These are phyloP conservation scores for Hyppa rectilinea DNA, from an alignment of 2,888 invertebrate genomes.

Conservation along the genomic window DNA sequence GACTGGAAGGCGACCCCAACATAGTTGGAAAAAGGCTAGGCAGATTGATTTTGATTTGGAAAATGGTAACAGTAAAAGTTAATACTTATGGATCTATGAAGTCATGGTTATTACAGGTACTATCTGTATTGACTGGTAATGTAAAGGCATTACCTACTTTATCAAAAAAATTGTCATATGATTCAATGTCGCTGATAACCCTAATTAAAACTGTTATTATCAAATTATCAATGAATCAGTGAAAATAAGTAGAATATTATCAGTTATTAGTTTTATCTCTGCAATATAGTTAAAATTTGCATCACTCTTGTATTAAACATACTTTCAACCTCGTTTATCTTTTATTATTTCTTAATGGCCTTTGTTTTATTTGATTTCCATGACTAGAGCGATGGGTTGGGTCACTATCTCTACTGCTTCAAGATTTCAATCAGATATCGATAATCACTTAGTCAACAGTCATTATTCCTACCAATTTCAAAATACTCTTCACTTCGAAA, in stretches of 20 bases:
- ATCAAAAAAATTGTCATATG: constrained; percentile 17
- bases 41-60: too few species aligned
- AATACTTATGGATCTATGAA: neutral
- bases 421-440: constrained; percentile 45
- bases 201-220: constrained; percentile 23
- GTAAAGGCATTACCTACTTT: constrained; percentile 9
- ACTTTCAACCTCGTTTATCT: constrained; percentile 11
- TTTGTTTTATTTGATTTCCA: neutral
- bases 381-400: neutral
- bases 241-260: neutral
- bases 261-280: constrained; percentile 22
- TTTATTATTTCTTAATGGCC: neutral
- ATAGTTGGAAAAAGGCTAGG: too few species aligned
- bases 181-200: constrained; percentile 26
- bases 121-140: constrained; percentile 11
- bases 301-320: constrained; percentile 13
- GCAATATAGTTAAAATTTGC: constrained; percentile 18
- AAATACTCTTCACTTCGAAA: constrained; percentile 86
- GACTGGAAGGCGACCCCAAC: too few species aligned
- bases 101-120: neutral
- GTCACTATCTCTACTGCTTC: neutral
- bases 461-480: constrained; percentile 79
- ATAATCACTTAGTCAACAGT: constrained; percentile 40
- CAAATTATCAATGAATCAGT: constrained; percentile 24
- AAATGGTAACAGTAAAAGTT: too few species aligned